Base-by-base conservation (phyloP, 1,140 invertebrate species). In the Scaptomyza hsui region DNA sequence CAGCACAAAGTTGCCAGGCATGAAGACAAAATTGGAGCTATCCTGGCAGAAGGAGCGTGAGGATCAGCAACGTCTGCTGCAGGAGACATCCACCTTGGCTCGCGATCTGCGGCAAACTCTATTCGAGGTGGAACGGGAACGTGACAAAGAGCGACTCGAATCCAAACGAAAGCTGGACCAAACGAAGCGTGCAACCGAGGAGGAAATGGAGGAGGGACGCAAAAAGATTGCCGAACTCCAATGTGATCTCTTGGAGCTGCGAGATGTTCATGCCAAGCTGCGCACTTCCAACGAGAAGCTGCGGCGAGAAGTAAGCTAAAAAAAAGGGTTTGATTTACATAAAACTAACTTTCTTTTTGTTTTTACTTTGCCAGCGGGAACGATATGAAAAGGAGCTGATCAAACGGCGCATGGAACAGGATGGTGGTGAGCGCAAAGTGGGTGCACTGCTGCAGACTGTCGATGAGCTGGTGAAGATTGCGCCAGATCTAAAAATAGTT, bases 21-120 rank as follows among this genome's bases (percentile, higher is more conserved):
- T 97, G 47, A 95, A 96, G 89, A 97, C 97, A 1, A 94, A 96
- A 37, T 95, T 99, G 94, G 97, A 99, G 90, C 92, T 98, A 10
- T 97, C 97, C 0, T 99, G 98, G 98, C 97, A 98, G 79, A 98
- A 98, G 90, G 98, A 99, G 91, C 93, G 98, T 55, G 96, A 97
- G 82, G 97, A 98, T 83, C 97, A 98, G 80, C 97, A 98, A 76
- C 93, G 97, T 6, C 92, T 98, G 16, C 92, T 99, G 3, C 95
- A 97, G 81, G 97, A 99, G 92, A 97, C 97, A 0, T 97, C 97
- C 52, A 97, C 96, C 0, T 93, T 99, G 44, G 97, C 98, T 0
- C 93, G 97, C 64, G 97, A 99, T 91, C 92, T 99, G 16, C 92
- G 96, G 10, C 96, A 97, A 91, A 97, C 96, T 0, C 92, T 97